Base-by-base conservation (phyloP, 2,888 invertebrate species). In the Diarsia dahlii region DNA sequence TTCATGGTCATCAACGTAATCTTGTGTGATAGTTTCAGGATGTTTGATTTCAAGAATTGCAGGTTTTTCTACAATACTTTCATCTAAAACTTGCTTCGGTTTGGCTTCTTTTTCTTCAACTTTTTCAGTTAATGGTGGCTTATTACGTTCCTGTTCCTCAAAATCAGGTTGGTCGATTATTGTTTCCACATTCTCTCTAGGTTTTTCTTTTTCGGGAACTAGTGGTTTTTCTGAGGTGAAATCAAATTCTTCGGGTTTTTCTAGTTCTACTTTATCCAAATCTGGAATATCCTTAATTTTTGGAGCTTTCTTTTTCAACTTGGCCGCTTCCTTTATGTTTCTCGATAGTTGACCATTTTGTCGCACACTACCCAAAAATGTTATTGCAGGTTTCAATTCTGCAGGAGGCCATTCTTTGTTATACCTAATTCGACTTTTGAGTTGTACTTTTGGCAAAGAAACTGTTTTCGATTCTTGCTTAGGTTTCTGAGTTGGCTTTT, bases 391-490 rank as follows among this genome's bases (percentile, higher is more conserved):
- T 83, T 95, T 94, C 12, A 97, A 89, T 74, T 97, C 94, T 81
- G 96, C 92, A 3, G 98, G 97, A 23, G 98, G 97, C 95, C 97
- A 98, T 74, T 97, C 97, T 64, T 95, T 93, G 48, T 96, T 86
- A 86, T 97, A 97, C 62, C 94, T 96, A n/a, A 98, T 98, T 84
- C 98, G 97, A 91, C 98, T 98, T 89, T 98, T 98, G 0, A 98
- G 93, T 89, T 97, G 96, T 71, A 98, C 96, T 92, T 97, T 98
- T 0, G 98, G 98, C 74, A 98, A 93, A 72, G 93, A 91, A 5
- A 94, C 89, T 13, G 92, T 83, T 54, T 93, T 88, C 12, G 91
- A 78, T 81, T 96, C 96, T 87, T 94, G 94, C 85, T 97, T 97
- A 15, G 97, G 96, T 81, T 96, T 94, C 15, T 94, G 92, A 34